Percentiles rank a stretch among this genome's conserved stretches.
Evolutionary conservation across 2,888 invertebrate species (phyloP).

Genomic region (Hydrotaea diabolus): DNA sequence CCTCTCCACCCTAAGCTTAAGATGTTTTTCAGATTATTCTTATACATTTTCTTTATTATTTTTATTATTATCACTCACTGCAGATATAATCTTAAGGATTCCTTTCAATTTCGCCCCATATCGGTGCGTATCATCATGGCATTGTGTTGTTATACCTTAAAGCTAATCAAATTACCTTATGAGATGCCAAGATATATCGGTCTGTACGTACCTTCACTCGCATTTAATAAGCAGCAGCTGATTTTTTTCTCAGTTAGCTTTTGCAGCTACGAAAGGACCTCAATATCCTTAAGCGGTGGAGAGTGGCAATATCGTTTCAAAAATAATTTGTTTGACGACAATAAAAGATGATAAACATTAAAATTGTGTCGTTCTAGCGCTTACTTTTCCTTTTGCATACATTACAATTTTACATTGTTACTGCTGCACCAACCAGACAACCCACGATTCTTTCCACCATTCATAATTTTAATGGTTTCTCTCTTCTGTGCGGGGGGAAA

Average conservation of each 20-base stretch:
- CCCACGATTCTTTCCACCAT: not conserved
- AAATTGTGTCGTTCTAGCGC: slow-evolving; percentile 74
- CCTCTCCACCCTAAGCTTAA: not conserved
- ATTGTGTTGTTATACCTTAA: slow-evolving; percentile 50
- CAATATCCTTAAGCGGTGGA: slow-evolving; percentile 75
- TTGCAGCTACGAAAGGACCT: slow-evolving; percentile 65
- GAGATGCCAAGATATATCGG: slow-evolving; percentile 33
- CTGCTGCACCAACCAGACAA: not conserved
- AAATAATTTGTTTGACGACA: slow-evolving; percentile 80
- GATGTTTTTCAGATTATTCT: slow-evolving; percentile 43
- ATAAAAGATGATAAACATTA: slow-evolving; percentile 80
- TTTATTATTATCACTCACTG: slow-evolving; percentile 61
- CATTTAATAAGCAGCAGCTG: slow-evolving; percentile 75
- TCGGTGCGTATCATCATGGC: slow-evolving; percentile 2
- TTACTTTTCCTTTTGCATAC: slow-evolving; percentile 58
- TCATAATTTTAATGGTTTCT: slow-evolving; percentile 23
- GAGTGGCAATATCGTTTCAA: slow-evolving; percentile 72
- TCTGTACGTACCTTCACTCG: slow-evolving; percentile 26
- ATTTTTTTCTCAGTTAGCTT: slow-evolving; percentile 73
- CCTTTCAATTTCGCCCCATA: slow-evolving; percentile 34
- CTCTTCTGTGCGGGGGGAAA: slow-evolving; percentile 33
- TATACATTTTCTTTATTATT: slow-evolving; percentile 54
- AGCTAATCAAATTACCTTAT: slow-evolving; percentile 64
- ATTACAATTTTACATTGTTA: slow-evolving; percentile 13
- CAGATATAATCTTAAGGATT: slow-evolving; percentile 56